Base-by-base conservation (phyloP, 1,140 invertebrate genomes). In the Brachionus rotundiformis region DNA sequence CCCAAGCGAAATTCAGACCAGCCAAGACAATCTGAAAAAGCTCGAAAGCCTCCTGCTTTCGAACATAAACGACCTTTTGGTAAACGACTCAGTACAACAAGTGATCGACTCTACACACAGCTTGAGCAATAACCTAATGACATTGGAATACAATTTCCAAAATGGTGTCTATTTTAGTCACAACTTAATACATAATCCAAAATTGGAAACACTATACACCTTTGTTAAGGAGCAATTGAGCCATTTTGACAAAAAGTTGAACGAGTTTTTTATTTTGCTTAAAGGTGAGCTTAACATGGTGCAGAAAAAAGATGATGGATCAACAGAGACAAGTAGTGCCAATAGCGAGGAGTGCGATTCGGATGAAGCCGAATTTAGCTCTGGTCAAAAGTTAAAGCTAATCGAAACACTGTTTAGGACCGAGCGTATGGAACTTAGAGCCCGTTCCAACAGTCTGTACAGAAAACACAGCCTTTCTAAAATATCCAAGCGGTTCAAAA, bases 401-500 rank as follows among this genome's bases (percentile, higher is more conserved):
- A 36, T 68, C 13, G 29, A 68, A 68, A 27, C 13, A 13, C 0
- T 63, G 13, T 23, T 29, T 25, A 63, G 27, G 13, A 29, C 1
- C 59, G 27, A 63, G 3, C 23, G 31, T 1, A 23, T 39, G 2
- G 19, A 61, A 23, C 27, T 61, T 10, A 13, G 11, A 7, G 16
- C 29, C 27, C 63, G 33, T 7, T 36, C 27, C 2, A 39, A 68
- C 31, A 68, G 33, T 41, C 29, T 68, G 31, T 68, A 68, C 11
- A 13, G 63, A 16, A 68, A 68, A 36, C n/a, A 68, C 63, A 68
- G 13, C 16, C 2, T 31, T 16, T 36, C 29, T 3, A 3, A 39
- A n/a, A 23, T 77, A 23, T 77, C 73, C 7, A 27, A n/a, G 11
- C 41, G 49, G 27, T 77, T 77, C 39, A 77, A 49, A 10, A 77